A percentile compares a stretch with the other conserved stretches of the same genome.
phyloP scores from a whole-genome alignment of 2,797 vertebrate genomes.

The Manis javanica region DNA sequence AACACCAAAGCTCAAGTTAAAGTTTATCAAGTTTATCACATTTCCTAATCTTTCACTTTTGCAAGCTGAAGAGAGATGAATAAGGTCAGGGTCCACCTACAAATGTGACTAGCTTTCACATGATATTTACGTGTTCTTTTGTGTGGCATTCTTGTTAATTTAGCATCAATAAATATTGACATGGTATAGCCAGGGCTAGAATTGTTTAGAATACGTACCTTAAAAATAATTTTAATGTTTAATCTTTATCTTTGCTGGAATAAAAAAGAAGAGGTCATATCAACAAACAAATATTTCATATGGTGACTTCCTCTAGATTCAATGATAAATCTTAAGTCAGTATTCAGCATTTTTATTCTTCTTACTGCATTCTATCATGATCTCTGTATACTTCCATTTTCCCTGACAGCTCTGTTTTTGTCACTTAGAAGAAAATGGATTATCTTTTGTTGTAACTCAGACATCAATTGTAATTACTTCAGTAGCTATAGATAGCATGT shows the following conservation, averaged over 20 bases:
- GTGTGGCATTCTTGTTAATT: neutral
- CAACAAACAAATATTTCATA: neutral
- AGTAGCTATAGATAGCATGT: neutral
- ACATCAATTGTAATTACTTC: slow-evolving; percentile 25
- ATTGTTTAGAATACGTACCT: neutral
- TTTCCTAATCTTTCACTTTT: neutral
- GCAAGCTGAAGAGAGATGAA: neutral
- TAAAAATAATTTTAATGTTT: neutral
- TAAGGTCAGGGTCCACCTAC: neutral
- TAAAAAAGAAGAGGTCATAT: neutral
- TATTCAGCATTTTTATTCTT: neutral
- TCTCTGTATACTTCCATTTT: neutral
- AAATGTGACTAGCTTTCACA: neutral
- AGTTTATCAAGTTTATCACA: neutral
- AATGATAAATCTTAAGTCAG: neutral
- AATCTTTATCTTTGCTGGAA: neutral
- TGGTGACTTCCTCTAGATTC: neutral
- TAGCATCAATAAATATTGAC: neutral
- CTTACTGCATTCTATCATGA: neutral
- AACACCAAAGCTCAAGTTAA: neutral
- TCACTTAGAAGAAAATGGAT: slow-evolving; percentile 3
- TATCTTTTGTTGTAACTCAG: neutral
- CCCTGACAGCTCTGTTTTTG: neutral
- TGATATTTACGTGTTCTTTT: neutral
- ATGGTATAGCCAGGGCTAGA: neutral